Base-by-base conservation (phyloP, 2,797 vertebrate genomes). In the Lagocephalus sceleratus region DNA sequence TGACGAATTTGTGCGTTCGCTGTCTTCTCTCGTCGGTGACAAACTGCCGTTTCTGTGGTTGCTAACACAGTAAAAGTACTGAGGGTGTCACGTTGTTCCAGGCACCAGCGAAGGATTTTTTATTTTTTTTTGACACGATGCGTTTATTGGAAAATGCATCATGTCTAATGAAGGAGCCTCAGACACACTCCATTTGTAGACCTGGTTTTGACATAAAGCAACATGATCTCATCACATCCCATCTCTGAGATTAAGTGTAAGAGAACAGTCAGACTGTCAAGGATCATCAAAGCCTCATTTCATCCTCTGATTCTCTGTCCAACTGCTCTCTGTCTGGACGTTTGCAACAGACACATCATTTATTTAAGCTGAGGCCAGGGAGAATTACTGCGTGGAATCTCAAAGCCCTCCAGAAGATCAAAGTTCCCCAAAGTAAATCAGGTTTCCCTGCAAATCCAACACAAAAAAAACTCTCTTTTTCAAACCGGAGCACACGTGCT, bases 371-470 rank as follows among this genome's bases (percentile, higher is more conserved):
- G 57, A 71, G 81, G 77, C 87, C 75, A 72, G 68, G 75, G 57
- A 83, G 85, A 90, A 82, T 89, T 87, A 89, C 85, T 87, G 78
- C 85, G 72, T 78, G 87, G 22, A 90, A 88, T 88, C 83, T 78
- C 71, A 63, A 75, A 88, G 76, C 78, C 84, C 88, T 90, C 89
- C 79, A 86, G 77, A 71, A 88, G 86, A 91, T 90, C 86, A 90
- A 88, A 89, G 87, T 82, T 87, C 75, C 70, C 68, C 64, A 66
- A 63, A 77, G 84, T 86, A 86, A 90, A 89, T 91, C 85, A 85
- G 47, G 63, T 82, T 79, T 75, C 67, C 71, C 65, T 62, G 60
- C 71, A 86, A 76, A 88, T 66, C 54, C 45, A 23, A 17, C 43
- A 15, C 17, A 32, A 19, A 56, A n/a, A 25, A 56, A n/a, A 25